Base-by-base conservation (phyloP, 1,140 invertebrate genomes). In the Neomicropteryx cornuta region DNA sequence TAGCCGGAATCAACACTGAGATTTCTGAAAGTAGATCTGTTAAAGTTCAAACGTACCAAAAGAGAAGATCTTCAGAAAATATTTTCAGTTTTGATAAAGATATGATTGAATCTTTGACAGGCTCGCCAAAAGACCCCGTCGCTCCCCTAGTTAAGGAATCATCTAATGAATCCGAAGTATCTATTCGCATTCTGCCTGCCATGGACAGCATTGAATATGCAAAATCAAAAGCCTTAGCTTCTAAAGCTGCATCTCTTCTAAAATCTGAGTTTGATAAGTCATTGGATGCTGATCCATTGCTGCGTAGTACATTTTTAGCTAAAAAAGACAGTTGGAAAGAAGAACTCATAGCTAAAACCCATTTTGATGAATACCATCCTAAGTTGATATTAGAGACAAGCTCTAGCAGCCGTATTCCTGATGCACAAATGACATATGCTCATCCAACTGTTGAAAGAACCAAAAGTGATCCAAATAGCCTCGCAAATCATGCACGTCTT, bases 381-480 rank as follows among this genome's bases (percentile, higher is more conserved):
- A 70, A 70, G 48, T 44, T 70, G 4, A 65, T 68, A 31, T 39
- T 67, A 18, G 66, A 69, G 41, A 69, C 66, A 1, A 66, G 61
- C 42, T 69, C 66, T 10, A 67, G 63, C 32, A 67, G 64, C 45
- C 58, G 66, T 22, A 52, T 68, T 16, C 57, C 62, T 11, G 66
- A 70, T 45, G 58, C 53, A n/a, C 51, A 58, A 34, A 58, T 58
- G 11, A 55, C 63, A 10, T 73, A 73, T 45, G 58, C 60, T 10
- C 81, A 84, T 50, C 73, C 74, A 13, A 79, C 80, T 1, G 81
- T 87, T 0, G 84, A 87, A 58, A 68, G 84, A 38, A 87, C 84
- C 5, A 87, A 87, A 53, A 87, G 83, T 47, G 85, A 88, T 66
- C 84, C 85, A 1, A 86, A 86, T 52, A 79, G 75, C 22, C 58